Percentiles rank a stretch among this genome's conserved stretches.
These are phyloP conservation scores for Percopsis transmontana DNA, from an alignment of 2,113 vertebrate genomes.

Conservation along the genomic window DNA sequence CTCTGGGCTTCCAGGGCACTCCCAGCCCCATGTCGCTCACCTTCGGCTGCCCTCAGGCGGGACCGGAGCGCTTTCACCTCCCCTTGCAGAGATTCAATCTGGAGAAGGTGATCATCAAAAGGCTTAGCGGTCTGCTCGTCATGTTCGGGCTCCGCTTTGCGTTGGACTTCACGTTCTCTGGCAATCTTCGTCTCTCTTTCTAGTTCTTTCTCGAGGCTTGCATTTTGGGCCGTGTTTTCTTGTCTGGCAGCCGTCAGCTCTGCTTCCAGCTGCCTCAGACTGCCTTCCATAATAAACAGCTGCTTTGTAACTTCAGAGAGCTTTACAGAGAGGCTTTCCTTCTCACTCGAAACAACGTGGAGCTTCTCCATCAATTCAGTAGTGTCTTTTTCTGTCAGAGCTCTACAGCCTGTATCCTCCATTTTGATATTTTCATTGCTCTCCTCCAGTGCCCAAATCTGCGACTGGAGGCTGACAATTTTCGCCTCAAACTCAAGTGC, in stretches of 20 bases:
- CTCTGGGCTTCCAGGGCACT: slow-evolving; percentile 57
- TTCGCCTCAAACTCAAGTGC: slow-evolving; percentile 81
- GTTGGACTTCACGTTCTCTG: slow-evolving; percentile 30
- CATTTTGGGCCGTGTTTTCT: slow-evolving; percentile 75
- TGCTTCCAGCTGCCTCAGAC: slow-evolving; percentile 77
- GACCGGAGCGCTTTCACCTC: slow-evolving; percentile 64
- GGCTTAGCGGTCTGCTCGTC: slow-evolving; percentile 31
- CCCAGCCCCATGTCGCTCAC: slow-evolving; percentile 53
- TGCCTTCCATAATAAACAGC: slow-evolving; percentile 74
- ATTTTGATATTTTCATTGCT: slow-evolving; percentile 41
- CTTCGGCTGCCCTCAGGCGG: slow-evolving; percentile 42
- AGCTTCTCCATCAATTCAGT: slow-evolving; percentile 93
- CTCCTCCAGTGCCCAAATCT: slow-evolving; percentile 73
- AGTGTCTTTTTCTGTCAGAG: slow-evolving; percentile 83
- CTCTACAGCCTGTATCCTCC: slow-evolving; percentile 56
- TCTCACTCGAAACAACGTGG: slow-evolving; percentile 82
- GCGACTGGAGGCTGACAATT: slow-evolving; percentile 76
- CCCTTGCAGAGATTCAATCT: slow-evolving; percentile 60
- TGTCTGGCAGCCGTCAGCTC: slow-evolving; percentile 75
- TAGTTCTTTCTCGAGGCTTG: slow-evolving; percentile 67
- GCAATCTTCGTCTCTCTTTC: slow-evolving; percentile 38
- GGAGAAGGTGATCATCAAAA: slow-evolving; percentile 58
- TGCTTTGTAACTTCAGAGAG: slow-evolving; percentile 82
- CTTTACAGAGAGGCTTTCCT: slow-evolving; percentile 78
- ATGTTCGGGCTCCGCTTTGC: slow-evolving; percentile 29